phyloP scores from a whole-genome alignment of 2,113 vertebrate genomes.

The Ornithorhynchus anatinus region DNA sequence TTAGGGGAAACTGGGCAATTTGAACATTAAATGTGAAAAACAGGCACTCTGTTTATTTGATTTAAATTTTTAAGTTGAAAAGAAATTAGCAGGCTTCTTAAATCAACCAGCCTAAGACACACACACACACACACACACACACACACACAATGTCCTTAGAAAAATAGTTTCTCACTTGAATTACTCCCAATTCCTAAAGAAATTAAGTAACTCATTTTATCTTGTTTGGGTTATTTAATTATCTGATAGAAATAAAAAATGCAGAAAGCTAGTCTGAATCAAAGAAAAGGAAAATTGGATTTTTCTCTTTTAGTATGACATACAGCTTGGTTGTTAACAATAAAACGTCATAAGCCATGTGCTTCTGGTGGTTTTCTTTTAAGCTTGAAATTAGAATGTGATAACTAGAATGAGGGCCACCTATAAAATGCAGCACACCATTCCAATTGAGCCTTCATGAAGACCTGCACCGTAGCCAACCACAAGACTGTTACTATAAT shows the following conservation, averaged over 20 bases:
- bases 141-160: constrained; percentile 11
- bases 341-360: constrained; percentile 59
- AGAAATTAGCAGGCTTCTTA: constrained; percentile 28
- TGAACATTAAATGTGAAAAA: constrained; percentile 7
- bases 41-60: neutral
- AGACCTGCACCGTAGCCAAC: constrained; percentile 31
- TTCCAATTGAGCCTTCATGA: constrained; percentile 43
- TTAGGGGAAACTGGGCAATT: too few relatives aligned
- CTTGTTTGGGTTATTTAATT: constrained; percentile 69
- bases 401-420: constrained; percentile 59
- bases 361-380: constrained; percentile 58
- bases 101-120: constrained; percentile 33
- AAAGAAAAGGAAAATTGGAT: constrained; percentile 60
- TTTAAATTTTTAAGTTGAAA: constrained; percentile 39
- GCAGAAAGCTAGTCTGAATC: constrained; percentile 40
- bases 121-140: constrained; percentile 41
- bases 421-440: constrained; percentile 51
- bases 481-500: constrained; percentile 42
- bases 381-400: constrained; percentile 66
- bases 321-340: constrained; percentile 55
- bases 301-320: constrained; percentile 57
- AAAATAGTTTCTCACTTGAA: constrained; percentile 55
- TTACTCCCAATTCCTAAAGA: constrained; percentile 55
- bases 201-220: constrained; percentile 62
- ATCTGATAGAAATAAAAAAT: constrained; percentile 54